Evolutionary conservation across 92 coral and sea anemone species (phyloP).

Genomic region (Actinernus sp.): DNA sequence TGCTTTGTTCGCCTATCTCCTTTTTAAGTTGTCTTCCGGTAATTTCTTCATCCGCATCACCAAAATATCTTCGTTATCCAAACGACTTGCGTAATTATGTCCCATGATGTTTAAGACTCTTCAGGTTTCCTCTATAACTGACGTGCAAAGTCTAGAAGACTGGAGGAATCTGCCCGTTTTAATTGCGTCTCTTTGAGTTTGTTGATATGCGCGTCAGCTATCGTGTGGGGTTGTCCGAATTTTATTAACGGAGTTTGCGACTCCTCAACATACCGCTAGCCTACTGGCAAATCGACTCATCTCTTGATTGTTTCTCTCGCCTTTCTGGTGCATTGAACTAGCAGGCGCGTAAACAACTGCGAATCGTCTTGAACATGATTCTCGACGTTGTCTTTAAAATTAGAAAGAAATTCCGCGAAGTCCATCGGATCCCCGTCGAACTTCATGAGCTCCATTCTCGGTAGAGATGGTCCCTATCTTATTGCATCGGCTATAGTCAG

Average conservation of each 20-base stretch:
- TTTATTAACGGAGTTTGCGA: constrained; percentile 52
- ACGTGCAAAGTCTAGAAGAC: constrained; percentile 76
- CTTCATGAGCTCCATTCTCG: constrained; percentile 59
- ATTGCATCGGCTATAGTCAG: constrained; percentile 30
- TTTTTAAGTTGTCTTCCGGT: constrained; percentile 59
- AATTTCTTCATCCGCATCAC: constrained; percentile 62
- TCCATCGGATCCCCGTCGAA: constrained; percentile 77
- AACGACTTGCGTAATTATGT: constrained; percentile 21
- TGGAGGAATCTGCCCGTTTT: constrained; percentile 56
- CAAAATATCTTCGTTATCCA: constrained; percentile 65
- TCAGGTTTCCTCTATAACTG: constrained; percentile 42
- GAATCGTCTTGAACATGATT: constrained; percentile 69
- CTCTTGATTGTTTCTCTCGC: constrained; percentile 70
- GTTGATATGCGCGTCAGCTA: constrained; percentile 74
- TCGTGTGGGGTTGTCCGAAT: constrained; percentile 81
- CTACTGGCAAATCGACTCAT: constrained; percentile 57
- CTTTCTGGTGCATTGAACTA: constrained; percentile 72
- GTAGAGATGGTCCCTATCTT: constrained; percentile 55
- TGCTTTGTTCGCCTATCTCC: too few relatives aligned
- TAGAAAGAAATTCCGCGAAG: constrained; percentile 70
- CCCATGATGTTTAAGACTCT: constrained; percentile 62
- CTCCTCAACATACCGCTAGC: constrained; percentile 58
- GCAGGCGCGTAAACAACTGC: constrained; percentile 58
- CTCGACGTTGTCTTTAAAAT: constrained; percentile 58
- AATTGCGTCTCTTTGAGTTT: constrained; percentile 59